These are phyloP conservation scores for Caradrina kadenii DNA, from an alignment of 2,888 invertebrate species.

Conservation along the genomic window DNA sequence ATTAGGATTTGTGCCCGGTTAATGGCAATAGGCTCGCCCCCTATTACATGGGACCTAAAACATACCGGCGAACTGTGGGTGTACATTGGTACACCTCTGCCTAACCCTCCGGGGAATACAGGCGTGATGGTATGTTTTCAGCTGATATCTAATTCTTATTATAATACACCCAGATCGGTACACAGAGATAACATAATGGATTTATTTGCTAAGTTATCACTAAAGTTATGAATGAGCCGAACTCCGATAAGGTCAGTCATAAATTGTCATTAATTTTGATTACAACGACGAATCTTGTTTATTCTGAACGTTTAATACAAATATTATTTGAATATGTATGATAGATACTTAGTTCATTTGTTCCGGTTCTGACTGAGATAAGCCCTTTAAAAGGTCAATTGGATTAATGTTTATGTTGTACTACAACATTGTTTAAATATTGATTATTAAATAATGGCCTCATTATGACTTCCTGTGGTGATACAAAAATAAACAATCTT, in stretches of 20 bases:
- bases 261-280: conserved; percentile 66
- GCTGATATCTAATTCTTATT: conserved; percentile 54
- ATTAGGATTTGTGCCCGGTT: no score
- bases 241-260: conserved; percentile 56
- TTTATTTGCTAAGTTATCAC: conserved; percentile 67
- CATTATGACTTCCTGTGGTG: conserved; percentile 54
- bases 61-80: no score
- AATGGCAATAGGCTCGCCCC: no score
- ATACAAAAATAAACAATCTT: conserved; percentile 32
- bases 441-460: conserved; percentile 47
- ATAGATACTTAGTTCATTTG: conserved; percentile 40
- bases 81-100: no score
- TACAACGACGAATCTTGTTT: conserved; percentile 59
- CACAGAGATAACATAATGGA: conserved; percentile 62
- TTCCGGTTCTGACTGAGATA: conserved; percentile 60
- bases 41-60: no score
- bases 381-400: conserved; percentile 58
- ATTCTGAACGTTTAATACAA: conserved; percentile 48
- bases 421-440: conserved; percentile 51
- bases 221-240: conserved; percentile 65
- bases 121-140: no score
- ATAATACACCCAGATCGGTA: conserved; percentile 57
- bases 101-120: no score
- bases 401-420: conserved; percentile 49
- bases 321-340: conserved; percentile 57